Base-by-base conservation (phyloP, 1,140 invertebrate genomes). In the Bactericera cockerelli region DNA sequence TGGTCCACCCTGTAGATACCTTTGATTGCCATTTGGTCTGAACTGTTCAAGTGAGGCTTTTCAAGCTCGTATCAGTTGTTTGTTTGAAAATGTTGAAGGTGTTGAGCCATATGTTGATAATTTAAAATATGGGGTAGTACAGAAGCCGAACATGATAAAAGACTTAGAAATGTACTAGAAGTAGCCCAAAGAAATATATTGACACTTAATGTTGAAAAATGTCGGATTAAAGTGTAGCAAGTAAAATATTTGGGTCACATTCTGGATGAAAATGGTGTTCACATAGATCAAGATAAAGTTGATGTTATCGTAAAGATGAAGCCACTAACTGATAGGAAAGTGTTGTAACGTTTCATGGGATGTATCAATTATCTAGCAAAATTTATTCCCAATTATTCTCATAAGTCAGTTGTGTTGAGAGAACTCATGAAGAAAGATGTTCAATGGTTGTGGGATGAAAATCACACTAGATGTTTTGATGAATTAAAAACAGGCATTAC, bases 131-230 rank as follows among this genome's bases (percentile, higher is more conserved):
- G 56, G 21, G 68, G 68, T 1, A 63, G 56, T 60, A 60, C 38
- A 3, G 22, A 49, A 57, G 28, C 55, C 22, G 62, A 62, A 26
- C 59, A 67, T 54, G 56, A 67, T 58, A 26, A 39, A 24, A 67
- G 63, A 36, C 58, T 77, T 26, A 56, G 36, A 38, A 54, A 62
- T 55, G 67, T 75, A 57, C 39, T 69, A 38, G 55, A 67, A 22
- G 63, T 63, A 33, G 55, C 10, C 14, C 25, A 24, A 16, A 26
- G 31, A 56, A 26, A 24, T 56, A 11, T 6, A 13, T 21, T 54
- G 10, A 54, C 13, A 19, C 31, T 56, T 6, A 56, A 19, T 25
- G n/a, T 19, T 26, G 8, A 19, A 26, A 56, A 56, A 25, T 11
- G 55, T 24, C 10, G 16, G 31, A 6, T 56, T 8, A 24, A 26